Evolutionary conservation across 2,888 invertebrate genomes (phyloP), one percentile per base, ranked within the genome.

Genomic region (Unio pictorum): DNA sequence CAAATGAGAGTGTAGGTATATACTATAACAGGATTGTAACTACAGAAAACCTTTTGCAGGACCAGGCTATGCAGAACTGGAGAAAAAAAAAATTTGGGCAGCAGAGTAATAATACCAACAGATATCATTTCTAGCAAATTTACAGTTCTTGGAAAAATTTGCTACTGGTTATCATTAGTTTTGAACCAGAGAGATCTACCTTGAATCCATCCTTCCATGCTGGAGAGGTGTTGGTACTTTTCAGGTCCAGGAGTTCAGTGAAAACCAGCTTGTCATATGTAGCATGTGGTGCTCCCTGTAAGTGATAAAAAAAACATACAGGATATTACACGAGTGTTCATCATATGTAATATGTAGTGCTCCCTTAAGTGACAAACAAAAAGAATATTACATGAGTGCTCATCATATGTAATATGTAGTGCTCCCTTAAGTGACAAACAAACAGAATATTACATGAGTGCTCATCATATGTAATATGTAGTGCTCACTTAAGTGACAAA

Each of bases 121-220:
- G 8, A 3, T 45, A 15, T 45, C 45, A 4, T 11, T 45, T 11
- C 15, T 28, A 54, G 61, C 34, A 61, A 54, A 11, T 15, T 18
- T 45, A 55, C 11, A 45, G 8, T 45, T 15, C 0, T 11, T 15
- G 15, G 45, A 45, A 11, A 45, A 45, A 45, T 45, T 15, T 45
- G 11, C 11, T 11, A 45, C 15, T 4, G 3, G 15, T 15, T 15
- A 15, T 45, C 45, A 45, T 45, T 11, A 45, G 15, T 45, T 45
- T 15, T 45, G 11, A 45, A 45, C 11, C 45, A 60, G 18, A 20
- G 18, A 28, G 2, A 64, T 60, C 64, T 68, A 89, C 89, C 83
- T 84, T 86, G 69, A 85, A 89, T 6, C 88, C 88, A 82, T 88
- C 89, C 66, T 78, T 84, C 88, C 89, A 89, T 23, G 80, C 75